phyloP scores from a whole-genome alignment of 2,888 invertebrate species.

The Agonopterix alstromeriana region DNA sequence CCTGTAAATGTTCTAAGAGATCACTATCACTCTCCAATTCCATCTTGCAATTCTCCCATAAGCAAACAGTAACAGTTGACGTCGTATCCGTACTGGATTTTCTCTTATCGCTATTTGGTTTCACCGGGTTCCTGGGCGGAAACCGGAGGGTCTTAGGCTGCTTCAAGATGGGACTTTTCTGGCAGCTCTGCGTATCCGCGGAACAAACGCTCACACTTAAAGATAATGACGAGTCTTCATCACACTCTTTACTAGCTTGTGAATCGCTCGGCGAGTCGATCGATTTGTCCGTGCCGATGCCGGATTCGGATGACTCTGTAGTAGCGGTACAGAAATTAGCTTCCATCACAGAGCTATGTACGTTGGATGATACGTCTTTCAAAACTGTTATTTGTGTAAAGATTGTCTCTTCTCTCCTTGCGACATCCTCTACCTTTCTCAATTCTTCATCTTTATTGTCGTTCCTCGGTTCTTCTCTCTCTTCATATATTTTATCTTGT shows the following conservation, averaged over 20 bases:
- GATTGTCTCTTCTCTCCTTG: conserved; percentile 59
- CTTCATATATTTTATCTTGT: conserved; percentile 16
- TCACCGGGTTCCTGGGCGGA: conserved; percentile 76
- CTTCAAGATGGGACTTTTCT: conserved; percentile 86
- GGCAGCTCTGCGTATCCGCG: conserved; percentile 48
- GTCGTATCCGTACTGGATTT: conserved; percentile 64
- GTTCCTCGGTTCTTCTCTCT: conserved; percentile 17
- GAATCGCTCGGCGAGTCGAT: conserved; percentile 69
- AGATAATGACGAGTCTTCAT: conserved; percentile 65
- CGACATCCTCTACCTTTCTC: conserved; percentile 53
- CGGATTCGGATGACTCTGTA: conserved; percentile 62
- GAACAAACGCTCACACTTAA: conserved; percentile 64
- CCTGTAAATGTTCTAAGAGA: conserved; percentile 92
- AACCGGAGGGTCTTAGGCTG: conserved; percentile 90
- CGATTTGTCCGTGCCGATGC: conserved; percentile 68
- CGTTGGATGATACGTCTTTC: conserved; percentile 64
- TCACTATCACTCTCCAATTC: conserved; percentile 88
- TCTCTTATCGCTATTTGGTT: conserved; percentile 45
- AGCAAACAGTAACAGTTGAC: conserved; percentile 78
- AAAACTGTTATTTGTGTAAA: conserved; percentile 68
- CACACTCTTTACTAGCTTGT: conserved; percentile 65
- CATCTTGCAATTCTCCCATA: conserved; percentile 89
- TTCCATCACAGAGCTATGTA: conserved; percentile 64
- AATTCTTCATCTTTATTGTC: conserved; percentile 34
- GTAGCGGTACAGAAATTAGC: conserved; percentile 59